Base-by-base conservation (phyloP, 2,113 vertebrate species). In the Engraulis encrasicolus region DNA sequence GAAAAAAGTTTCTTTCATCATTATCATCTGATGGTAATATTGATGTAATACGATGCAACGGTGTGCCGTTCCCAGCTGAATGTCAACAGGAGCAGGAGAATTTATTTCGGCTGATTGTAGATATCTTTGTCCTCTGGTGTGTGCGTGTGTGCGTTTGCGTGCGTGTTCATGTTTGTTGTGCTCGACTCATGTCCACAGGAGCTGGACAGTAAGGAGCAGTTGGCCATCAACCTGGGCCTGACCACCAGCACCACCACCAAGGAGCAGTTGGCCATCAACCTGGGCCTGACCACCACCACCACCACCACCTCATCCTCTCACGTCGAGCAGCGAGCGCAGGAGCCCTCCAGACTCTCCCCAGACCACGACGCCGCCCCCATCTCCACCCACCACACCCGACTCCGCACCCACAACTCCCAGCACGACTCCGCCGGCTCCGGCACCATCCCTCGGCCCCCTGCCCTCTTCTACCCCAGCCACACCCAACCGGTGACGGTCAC, bases 131-230 rank as follows among this genome's bases (percentile, higher is more conserved):
- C n/a, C n/a, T n/a, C 23, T 58, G 20, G 36, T 52, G 48, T 5
- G 23, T 49, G 14, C 2, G 6, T 50, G 49, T 50, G 49, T 50
- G 54, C 9, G 20, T 23, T 2, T 61, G 52, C n/a, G n/a, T 23
- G 23, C 31, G 23, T 27, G 58, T 66, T 20, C 31, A 9, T 71
- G 61, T 71, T 23, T 71, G 61, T 71, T 23, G 6, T 11, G 27
- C 2, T 66, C n/a, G 27, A 23, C 14, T 34, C 1, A 34, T 74
- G 31, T 81, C 80, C 52, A 52, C 82, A 94, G 93, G 80, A 79
- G 9, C 86, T 91, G 3, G 93, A 94, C 71, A 91, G 58, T 85
- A 94, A 95, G 84, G 93, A 93, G 27, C 90, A 91, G n/a, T 85
- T 93, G 85, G 85, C 91, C 86, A 82, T 93, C 82, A 88, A 89